Conservation (phyloP, 2,113 vertebrate species). For the Malurus alboscapulatus region DNA sequence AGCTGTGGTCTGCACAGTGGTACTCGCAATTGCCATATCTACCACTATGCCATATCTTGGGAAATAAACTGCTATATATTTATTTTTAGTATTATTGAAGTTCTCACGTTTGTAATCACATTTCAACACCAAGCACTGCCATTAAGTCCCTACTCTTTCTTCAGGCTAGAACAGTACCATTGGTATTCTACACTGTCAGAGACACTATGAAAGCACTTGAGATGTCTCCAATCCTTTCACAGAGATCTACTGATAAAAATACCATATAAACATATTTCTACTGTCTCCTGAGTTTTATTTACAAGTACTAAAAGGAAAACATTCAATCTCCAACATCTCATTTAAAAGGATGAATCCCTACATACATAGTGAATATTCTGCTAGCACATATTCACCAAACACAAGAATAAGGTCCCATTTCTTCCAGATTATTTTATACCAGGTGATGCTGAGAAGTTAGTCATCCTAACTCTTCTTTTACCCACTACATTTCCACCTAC, state of each 20-base stretch:
- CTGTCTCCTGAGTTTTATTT: neutral
- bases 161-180: neutral
- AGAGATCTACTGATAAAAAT: neutral
- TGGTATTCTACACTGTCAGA: neutral
- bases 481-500: neutral
- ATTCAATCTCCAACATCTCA: constrained; percentile 51
- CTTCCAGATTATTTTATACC: neutral
- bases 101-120: neutral
- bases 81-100: neutral
- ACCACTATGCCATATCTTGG: fast-evolving
- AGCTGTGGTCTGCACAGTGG: neutral
- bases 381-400: neutral
- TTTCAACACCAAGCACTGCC: neutral
- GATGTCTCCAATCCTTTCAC: neutral
- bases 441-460: neutral
- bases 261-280: neutral
- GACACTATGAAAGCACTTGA: neutral
- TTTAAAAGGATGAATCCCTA: constrained; percentile 8
- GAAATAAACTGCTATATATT: neutral
- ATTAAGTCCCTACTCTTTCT: neutral
- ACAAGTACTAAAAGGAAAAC: constrained; percentile 63
- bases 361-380: neutral
- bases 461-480: neutral
- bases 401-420: neutral
- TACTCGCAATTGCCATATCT: neutral